A percentile compares a stretch with the other conserved stretches of the same genome.
Conservation (phyloP, 1,140 invertebrate species). For the Diabrotica virgifera region DNA sequence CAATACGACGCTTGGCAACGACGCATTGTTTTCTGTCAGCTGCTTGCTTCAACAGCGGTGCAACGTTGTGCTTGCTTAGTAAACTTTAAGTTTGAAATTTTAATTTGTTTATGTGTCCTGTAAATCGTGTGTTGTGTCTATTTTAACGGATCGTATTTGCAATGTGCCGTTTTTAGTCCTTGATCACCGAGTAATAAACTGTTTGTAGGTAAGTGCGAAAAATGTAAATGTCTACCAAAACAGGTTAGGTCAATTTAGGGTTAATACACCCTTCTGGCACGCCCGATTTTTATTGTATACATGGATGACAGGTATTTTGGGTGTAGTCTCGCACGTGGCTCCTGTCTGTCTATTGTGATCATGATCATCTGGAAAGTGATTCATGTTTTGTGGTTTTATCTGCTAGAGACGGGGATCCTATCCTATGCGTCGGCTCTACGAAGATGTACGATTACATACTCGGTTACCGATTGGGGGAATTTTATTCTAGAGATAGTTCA, state of each 20-base stretch:
- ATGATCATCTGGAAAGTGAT: constrained; percentile 8
- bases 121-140: constrained; percentile 41
- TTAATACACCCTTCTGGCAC: constrained; percentile 7
- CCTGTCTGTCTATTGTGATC: neutral
- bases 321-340: constrained; percentile 7
- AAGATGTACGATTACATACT: constrained; percentile 1
- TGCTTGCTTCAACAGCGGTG: constrained; percentile 44
- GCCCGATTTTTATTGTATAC: constrained; percentile 3
- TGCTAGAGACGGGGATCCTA: constrained; percentile 16
- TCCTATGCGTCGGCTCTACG: constrained; percentile 17
- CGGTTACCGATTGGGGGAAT: neutral
- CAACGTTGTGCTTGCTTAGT: constrained; percentile 45
- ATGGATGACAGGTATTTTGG: constrained; percentile 1
- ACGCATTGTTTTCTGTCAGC: constrained; percentile 42
- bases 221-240: constrained; percentile 2
- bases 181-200: constrained; percentile 2
- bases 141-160: constrained; percentile 17
- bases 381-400: constrained; percentile 15
- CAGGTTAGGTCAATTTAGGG: constrained; percentile 16
- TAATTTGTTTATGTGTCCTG: constrained; percentile 47
- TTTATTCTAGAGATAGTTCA: neutral
- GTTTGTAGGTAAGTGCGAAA: constrained; percentile 9
- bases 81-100: constrained; percentile 45
- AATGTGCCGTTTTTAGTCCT: constrained; percentile 18
- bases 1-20: constrained; percentile 20